Base-by-base conservation (phyloP, 2,888 invertebrate genomes). In the Allygus modestus region DNA sequence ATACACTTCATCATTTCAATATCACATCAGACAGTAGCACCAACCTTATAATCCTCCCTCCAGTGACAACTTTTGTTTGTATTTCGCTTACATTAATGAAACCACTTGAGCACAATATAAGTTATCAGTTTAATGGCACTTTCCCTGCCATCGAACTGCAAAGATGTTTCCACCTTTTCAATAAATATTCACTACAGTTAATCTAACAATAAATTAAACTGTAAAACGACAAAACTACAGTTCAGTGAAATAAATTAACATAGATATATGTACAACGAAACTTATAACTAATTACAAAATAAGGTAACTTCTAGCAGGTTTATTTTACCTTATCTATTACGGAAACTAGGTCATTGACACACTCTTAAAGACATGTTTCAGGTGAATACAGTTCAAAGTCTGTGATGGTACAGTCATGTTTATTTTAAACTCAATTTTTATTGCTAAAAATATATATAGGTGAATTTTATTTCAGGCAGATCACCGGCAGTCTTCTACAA, bases 261-360 rank as follows among this genome's bases (percentile, higher is more conserved):
- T 5, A 15, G 20, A 7, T 17, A 28, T 28, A 28, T 65, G 28
- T 65, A 65, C 65, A 65, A 65, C 31, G 15, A 28, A 31, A 0
- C 65, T 65, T 65, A 65, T 28, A 31, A 26, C 65, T 65, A 65
- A 65, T 65, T 65, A 65, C 28, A 65, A 65, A 31, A 31, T 65
- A 65, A 65, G 65, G 65, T 65, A 65, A 65, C 65, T 65, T 65
- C 31, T 4, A 65, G 28, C 1, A 58, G 58, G 58, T 23, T 58
- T 23, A 58, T 26, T 26, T 58, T 58, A 46, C 46, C 15, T 54
- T 54, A 23, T 23, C 2, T 54, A 54, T 46, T 46, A 46, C 12
- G 12, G 7, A 17, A 46, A 46, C 46, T 12, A 46, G 12, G 46
- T 46, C 12, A 46, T 46, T 46, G n/a, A 46, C 7, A 37, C 37